Base-by-base conservation (phyloP, 2,797 vertebrate genomes). In the Cyclura pinguis region DNA sequence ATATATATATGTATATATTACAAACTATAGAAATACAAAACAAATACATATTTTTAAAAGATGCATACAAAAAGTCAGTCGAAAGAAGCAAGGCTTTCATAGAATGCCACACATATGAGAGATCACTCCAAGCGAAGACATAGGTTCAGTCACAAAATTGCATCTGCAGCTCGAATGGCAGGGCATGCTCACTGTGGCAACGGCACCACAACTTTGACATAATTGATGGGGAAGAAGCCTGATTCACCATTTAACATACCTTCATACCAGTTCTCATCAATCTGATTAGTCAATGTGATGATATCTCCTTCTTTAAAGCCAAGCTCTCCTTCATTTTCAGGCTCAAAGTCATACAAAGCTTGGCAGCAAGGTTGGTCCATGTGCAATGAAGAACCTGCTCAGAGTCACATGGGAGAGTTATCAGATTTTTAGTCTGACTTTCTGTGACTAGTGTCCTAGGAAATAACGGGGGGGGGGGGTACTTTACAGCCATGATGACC, bases 211-310 rank as follows among this genome's bases (percentile, higher is more conserved):
- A 99, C 98, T 84, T 99, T 98, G 83, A 99, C 98, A n/a, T 99
- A 99, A 97, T 98, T 99, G 96, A 99, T 98, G 93, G 99, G 99
- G 96, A 99, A 99, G 97, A 99, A 99, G 91, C 98, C 99, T 0
- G 98, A 99, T 88, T 98, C 98, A 32, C 98, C 98, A 0, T 96
- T 96, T 85, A 99, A 97, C 98, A 98, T 98, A 90, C 99, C 99
- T 95, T 99, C 99, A 4, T 98, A 99, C 99, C 99, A 99, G 98
- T 99, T 99, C 94, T 99, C 98, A 59, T 99, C 99, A 50, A 99
- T 99, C 95, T 98, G 98, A 97, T 98, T 99, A 96, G 99, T 99
- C 95, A 99, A 96, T 90, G 98, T 98, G 96, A 99, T 99, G 98
- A 99, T 91, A 97, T 99, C 98, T 2, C 98, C 98, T 97, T 99